phyloP scores from a whole-genome alignment of 2,888 invertebrate genomes.

The Steinernema scapterisci region DNA sequence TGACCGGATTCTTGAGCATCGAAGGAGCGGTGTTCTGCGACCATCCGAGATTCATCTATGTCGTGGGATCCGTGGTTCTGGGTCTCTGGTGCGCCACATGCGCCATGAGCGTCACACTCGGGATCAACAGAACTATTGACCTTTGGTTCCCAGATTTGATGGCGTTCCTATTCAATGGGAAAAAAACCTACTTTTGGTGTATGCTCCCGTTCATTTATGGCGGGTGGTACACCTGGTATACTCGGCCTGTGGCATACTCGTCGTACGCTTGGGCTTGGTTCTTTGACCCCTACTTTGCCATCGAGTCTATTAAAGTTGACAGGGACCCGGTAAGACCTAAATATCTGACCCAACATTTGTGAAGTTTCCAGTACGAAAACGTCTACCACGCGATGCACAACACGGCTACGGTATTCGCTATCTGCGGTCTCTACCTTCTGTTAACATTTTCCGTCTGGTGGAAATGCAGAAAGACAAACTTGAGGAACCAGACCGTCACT shows the following conservation, averaged over 20 bases:
- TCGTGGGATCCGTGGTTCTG: constrained; percentile 28
- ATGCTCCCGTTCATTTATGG: not conserved
- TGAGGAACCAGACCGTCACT: not conserved
- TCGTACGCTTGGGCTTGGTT: constrained; percentile 14
- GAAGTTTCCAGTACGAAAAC: not conserved
- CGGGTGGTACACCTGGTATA: not conserved
- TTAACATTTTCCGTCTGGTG: not conserved
- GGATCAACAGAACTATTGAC: not conserved
- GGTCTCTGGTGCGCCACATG: constrained; percentile 19
- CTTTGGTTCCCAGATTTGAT: not conserved
- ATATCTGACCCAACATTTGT: not conserved
- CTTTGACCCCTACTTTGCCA: constrained; percentile 7
- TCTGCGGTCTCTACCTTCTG: not conserved
- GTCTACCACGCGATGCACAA: not conserved
- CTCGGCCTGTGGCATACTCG: not conserved
- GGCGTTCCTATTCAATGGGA: not conserved
- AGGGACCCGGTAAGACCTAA: not conserved
- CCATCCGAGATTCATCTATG: constrained; percentile 38
- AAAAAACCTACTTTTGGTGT: constrained; percentile 10
- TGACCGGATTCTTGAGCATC: constrained; percentile 38
- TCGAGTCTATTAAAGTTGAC: not conserved
- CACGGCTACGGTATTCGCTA: not conserved
- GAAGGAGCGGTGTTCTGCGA: constrained; percentile 39
- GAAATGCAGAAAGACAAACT: not conserved
- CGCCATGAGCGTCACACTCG: not conserved